phyloP scores from a whole-genome alignment of 2,113 vertebrate species.

The Riparia riparia region DNA sequence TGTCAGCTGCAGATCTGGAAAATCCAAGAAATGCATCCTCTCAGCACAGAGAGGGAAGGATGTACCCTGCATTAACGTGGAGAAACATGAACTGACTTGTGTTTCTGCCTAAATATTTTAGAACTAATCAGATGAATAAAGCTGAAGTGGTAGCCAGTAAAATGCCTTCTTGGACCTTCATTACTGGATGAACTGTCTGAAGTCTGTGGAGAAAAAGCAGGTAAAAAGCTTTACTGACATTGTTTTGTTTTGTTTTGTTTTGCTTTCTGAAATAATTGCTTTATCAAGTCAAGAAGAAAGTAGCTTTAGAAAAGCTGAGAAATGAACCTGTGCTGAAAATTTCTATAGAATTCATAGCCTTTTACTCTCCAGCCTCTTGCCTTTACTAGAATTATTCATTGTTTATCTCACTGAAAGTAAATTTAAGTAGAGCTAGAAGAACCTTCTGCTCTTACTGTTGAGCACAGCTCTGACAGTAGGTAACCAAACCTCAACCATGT shows the following conservation, averaged over 20 bases:
- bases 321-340: background rate
- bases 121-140: background rate
- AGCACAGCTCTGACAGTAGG: background rate
- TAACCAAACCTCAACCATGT: background rate
- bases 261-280: background rate
- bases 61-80: background rate
- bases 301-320: background rate
- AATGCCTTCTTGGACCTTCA: background rate
- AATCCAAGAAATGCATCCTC: background rate
- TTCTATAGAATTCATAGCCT: background rate
- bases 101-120: background rate
- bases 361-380: background rate
- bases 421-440: background rate
- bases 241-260: background rate
- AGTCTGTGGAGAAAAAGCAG: background rate
- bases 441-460: background rate
- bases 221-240: background rate
- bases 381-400: background rate
- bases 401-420: background rate
- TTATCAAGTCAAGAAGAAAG: background rate
- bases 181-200: background rate
- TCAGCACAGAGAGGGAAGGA: background rate
- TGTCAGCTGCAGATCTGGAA: background rate
- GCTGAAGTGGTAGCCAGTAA: background rate
- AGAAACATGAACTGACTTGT: background rate